Base-by-base conservation (phyloP, 1,140 invertebrate species). In the Halyomorpha halys region DNA sequence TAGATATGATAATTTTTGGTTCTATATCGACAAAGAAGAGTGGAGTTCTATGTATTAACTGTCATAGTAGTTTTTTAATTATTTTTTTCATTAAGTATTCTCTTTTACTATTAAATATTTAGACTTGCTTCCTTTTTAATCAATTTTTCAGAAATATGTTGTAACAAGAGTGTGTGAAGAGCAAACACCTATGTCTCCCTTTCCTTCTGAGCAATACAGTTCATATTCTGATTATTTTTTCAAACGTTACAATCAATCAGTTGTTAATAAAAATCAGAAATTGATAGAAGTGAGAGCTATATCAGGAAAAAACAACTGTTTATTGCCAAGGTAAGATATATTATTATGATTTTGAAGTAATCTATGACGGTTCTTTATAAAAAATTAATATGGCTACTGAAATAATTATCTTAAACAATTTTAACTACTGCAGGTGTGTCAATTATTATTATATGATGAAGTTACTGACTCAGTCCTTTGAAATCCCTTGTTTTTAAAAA, bases 201-300 rank as follows among this genome's bases (percentile, higher is more conserved):
- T 99, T 76, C 91, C 93, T 0, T 85, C 85, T 15, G 75, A 82
- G n/a, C 71, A 83, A 0, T 92, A 82, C 71, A 73, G 76, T 16
- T 85, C 84, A 0, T 98, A 91, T 72, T 78, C 79, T 13, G 78
- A 89, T 25, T 99, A 98, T 71, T 98, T 90, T 72, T 72, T 77
- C 2, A 76, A 78, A 16, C 95, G 93, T 72, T 95, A 97, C 59
- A 59, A 62, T 66, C 72, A 87, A 1, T 71, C 72, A 3, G 83
- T 97, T 39, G 76, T 82, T 27, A 85, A 94, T 71, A 69, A 74
- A 16, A 74, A 80, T 1, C 92, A 97, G 72, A 89, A 90, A 14
- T 73, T 99, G 61, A 71, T 99, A 0, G 90, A 95, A 78, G 97
- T 98, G 0, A 89, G 91, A 74, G 82, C 87, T 51, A 83, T 94